Percentiles rank a stretch among this genome's conserved stretches.
Conservation (phyloP, 2,888 invertebrate species). For the Creontiades dilutus region DNA sequence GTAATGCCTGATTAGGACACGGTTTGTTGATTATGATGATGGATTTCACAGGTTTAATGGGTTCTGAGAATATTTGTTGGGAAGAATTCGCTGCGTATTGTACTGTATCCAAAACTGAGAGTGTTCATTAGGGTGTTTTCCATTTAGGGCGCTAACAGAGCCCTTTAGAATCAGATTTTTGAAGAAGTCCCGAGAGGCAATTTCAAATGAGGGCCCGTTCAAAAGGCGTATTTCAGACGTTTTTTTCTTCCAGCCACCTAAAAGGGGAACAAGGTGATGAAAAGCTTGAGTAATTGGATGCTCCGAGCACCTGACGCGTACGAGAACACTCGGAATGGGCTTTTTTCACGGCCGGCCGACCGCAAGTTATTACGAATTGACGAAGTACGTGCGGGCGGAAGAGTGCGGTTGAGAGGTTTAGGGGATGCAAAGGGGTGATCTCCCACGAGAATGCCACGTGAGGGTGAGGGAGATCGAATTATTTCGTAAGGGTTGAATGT, state of each 20-base stretch:
- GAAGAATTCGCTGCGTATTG: too few species aligned
- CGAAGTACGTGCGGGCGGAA: conserved; percentile 13
- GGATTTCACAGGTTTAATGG: too few species aligned
- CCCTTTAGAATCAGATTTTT: neutral
- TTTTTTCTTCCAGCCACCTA: neutral
- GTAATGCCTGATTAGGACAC: too few species aligned
- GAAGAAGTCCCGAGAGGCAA: neutral
- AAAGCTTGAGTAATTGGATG: conserved; percentile 21
- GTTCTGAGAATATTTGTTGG: too few species aligned
- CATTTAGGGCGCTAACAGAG: neutral
- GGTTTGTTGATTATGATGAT: too few species aligned
- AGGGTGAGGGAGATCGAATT: neutral
- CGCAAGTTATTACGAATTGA: conserved; percentile 35
- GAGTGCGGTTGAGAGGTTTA: neutral
- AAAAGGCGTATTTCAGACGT: conserved; percentile 11
- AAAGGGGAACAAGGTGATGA: neutral
- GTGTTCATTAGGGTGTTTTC: neutral
- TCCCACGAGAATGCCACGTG: neutral
- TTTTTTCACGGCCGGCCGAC: neutral
- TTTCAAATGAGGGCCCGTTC: neutral
- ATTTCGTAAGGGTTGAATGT: neutral
- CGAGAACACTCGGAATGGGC: neutral
- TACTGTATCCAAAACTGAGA: too few species aligned
- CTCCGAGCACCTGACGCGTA: conserved; percentile 2
- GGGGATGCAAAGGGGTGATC: conserved; percentile 3